Evolutionary conservation across 2,797 vertebrate genomes (phyloP), one percentile per base, ranked within the genome.

Genomic region (Pantherophis vulpinus): DNA sequence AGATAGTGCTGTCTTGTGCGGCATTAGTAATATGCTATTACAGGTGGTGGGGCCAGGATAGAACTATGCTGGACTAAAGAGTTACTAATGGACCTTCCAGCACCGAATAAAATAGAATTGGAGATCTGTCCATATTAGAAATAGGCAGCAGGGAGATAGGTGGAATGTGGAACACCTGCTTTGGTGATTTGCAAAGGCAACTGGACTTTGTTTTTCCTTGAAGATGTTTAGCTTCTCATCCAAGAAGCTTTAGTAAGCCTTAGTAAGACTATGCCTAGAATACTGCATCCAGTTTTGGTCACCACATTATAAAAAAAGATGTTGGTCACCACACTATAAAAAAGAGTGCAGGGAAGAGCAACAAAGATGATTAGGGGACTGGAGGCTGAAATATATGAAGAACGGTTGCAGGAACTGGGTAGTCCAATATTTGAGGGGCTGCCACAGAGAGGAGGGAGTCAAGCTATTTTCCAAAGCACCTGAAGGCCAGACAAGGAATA

Each of bases 1-100:
- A 93, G 91, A 91, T 93, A 91, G 90, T 88, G 79, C 18, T 37
- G 63, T 94, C 61, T 91, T 92, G 90, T n/a, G 56, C 29, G 32
- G 0, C 51, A 47, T 83, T 47, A 47, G 37, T 12, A 23, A 42
- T 42, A 83, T 83, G 20, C 37, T 83, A 83, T 47, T 42, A 47
- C 37, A 42, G 11, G 37, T 11, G 37, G 20, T 2, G 37, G 20
- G 4, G 20, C 37, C 74, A 5, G 37, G 2, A 23, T 25, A 83
- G 9, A 83, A 20, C 74, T 47, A 47, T 47, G 20, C 37, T 47
- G 74, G 37, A 47, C 20, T 83, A 83, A 83, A 25, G 37, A 4
- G 37, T 42, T 47, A 47, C 20, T 83, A 83, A 83, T 47, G 74
- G 10, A 0, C 20, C 0, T 83, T 83, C 20, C 10, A 12, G 74